phyloP scores from a whole-genome alignment of 2,888 invertebrate species.

The Aporophyla lueneburgensis region DNA sequence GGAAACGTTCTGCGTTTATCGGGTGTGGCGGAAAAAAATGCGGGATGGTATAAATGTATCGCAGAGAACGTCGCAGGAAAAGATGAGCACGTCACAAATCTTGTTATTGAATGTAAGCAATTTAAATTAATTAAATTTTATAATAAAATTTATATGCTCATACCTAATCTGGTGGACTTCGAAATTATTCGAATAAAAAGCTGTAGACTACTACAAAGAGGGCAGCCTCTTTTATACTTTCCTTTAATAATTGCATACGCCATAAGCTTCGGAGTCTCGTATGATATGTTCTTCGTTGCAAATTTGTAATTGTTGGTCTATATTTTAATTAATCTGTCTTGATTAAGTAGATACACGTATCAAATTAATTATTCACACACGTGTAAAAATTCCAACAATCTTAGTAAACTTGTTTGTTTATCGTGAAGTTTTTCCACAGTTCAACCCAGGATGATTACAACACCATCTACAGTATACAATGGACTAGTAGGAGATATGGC shows the following conservation, averaged over 20 bases:
- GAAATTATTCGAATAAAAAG: not conserved
- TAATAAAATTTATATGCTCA: not conserved
- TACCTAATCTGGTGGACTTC: not conserved
- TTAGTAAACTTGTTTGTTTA: not conserved
- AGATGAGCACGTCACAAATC: conserved; percentile 20
- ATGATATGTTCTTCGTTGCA: not conserved
- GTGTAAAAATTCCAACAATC: not conserved
- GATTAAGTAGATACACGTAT: not conserved
- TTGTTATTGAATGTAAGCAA: conserved; percentile 24
- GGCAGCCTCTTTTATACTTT: not conserved
- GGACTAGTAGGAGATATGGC: conserved; percentile 40
- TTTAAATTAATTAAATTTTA: not conserved
- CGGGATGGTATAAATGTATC: conserved; percentile 24
- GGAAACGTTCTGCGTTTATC: not conserved
- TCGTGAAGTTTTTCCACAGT: conserved; percentile 9
- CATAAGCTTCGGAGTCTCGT: not conserved
- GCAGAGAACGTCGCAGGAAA: conserved; percentile 13
- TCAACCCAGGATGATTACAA: conserved; percentile 9
- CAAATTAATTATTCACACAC: not conserved
- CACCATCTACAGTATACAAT: conserved; percentile 1
- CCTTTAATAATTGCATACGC: not conserved
- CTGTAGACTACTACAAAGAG: not conserved
- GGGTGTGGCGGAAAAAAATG: not conserved
- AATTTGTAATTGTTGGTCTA: not conserved
- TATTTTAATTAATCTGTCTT: not conserved